Evolutionary conservation across 2,888 invertebrate genomes (phyloP), one percentile per base, ranked within the genome.

Genomic region (Platerodrilus igneus): DNA sequence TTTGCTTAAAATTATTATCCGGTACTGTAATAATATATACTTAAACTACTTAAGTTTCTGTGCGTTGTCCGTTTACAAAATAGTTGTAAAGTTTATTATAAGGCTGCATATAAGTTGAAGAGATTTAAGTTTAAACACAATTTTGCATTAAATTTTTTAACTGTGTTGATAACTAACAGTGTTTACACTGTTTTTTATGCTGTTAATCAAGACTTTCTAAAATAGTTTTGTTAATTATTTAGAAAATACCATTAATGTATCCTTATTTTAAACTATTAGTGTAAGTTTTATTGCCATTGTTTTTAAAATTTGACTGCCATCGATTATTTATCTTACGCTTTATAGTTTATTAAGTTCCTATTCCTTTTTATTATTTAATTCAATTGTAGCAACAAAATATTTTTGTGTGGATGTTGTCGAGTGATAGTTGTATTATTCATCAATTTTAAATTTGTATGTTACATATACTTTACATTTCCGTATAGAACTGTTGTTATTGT

Each of bases 301-400:
- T 35, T 43, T 47, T 38, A 41, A n/a, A 44, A 30, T 50, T 52
- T 36, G 50, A 53, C 53, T 53, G 53, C 53, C 53, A 53, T 53
- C 50, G 48, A 35, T 35, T 37, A 29, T 32, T 31, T 36, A 26
- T 33, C 33, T 29, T 35, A 30, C 31, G 45, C 45, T 45, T 45
- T 35, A 32, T 39, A 39, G 38, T 39, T 35, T 43, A 32, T 41
- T 45, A 41, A 37, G 45, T 45, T 45, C 45, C 45, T 45, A 45
- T 30, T 18, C 29, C 22, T 37, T n/a, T 41, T 44, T 32, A n/a
- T n/a, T n/a, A n/a, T 44, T 39, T 33, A 41, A 30, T 37, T 34
- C 45, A 41, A 41, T 45, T 41, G 45, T 45, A 33, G 45, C 45
- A 37, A 37, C 33, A 41, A 40, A 13, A 34, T 34, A 29, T 41